Evolutionary conservation across 2,888 invertebrate species (phyloP).

Genomic region (Hoplodrina blanda): DNA sequence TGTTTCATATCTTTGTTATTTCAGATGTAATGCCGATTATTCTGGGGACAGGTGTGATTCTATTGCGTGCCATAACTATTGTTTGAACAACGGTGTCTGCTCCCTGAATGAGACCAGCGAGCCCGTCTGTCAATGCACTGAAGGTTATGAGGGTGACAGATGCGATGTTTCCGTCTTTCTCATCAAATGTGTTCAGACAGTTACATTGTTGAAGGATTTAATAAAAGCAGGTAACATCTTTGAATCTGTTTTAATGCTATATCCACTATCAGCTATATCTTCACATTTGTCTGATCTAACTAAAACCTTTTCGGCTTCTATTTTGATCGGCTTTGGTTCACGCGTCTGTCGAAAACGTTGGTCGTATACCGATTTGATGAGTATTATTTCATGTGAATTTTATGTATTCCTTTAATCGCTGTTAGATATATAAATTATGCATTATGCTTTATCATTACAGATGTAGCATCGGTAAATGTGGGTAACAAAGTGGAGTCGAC

Average conservation of each 20-base stretch:
- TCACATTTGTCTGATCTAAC: no score
- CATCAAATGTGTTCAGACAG: background rate
- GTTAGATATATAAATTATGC: background rate
- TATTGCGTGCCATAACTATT: background rate
- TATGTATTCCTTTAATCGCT: background rate
- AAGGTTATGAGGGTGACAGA: background rate
- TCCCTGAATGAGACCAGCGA: background rate
- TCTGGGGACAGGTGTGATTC: background rate
- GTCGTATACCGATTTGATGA: no score
- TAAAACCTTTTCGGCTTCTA: no score
- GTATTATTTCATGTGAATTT: background rate
- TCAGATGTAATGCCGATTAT: conserved; percentile 4
- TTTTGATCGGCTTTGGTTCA: no score
- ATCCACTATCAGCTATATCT: no score
- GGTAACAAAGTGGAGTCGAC: background rate
- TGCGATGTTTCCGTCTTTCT: background rate
- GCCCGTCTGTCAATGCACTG: conserved; percentile 1
- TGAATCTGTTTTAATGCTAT: background rate
- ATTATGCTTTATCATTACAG: background rate
- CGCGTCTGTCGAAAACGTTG: no score
- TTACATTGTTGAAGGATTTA: background rate
- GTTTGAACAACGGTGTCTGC: background rate
- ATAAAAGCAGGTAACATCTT: background rate
- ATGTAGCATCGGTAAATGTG: background rate
- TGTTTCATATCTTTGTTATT: background rate